Evolutionary conservation across 2,888 invertebrate species (phyloP).

Genomic region (Malthinus flaveolus): DNA sequence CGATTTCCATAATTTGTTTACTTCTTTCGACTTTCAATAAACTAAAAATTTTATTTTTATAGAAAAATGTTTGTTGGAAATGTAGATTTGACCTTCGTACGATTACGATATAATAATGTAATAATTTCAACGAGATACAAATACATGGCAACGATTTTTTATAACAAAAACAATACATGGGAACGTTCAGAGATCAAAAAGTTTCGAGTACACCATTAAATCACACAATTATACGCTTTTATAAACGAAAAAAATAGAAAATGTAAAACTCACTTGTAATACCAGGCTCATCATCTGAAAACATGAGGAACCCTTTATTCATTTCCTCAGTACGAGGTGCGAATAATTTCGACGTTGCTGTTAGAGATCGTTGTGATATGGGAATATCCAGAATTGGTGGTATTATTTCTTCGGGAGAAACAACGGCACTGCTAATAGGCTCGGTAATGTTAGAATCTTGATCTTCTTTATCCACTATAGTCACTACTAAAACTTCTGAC

Average conservation of each 20-base stretch:
- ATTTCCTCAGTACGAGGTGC: conserved; percentile 87
- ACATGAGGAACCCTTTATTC: conserved; percentile 90
- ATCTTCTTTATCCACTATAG: conserved; percentile 19
- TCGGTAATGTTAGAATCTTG: not conserved
- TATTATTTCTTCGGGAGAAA: conserved; percentile 4
- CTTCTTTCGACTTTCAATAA: too few species aligned
- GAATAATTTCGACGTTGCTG: conserved; percentile 76
- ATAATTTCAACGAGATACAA: too few species aligned
- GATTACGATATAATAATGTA: too few species aligned
- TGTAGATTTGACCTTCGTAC: too few species aligned
- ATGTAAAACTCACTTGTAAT: conserved; percentile 75
- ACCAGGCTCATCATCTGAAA: conserved; percentile 81
- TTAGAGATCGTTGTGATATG: conserved; percentile 58
- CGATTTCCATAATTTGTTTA: too few species aligned
- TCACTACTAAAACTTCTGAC: conserved; percentile 32
- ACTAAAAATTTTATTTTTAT: too few species aligned
- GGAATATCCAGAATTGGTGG: conserved; percentile 20
- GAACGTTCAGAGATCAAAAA: too few species aligned
- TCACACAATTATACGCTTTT: too few species aligned
- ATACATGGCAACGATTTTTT: too few species aligned
- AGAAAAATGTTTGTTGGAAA: too few species aligned
- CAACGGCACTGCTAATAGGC: not conserved
- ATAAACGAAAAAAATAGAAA: not conserved
- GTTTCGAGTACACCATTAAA: too few species aligned
- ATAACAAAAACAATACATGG: too few species aligned